Conservation (phyloP, 2,888 invertebrate genomes). For the Leptinotarsa rubiginosa region DNA sequence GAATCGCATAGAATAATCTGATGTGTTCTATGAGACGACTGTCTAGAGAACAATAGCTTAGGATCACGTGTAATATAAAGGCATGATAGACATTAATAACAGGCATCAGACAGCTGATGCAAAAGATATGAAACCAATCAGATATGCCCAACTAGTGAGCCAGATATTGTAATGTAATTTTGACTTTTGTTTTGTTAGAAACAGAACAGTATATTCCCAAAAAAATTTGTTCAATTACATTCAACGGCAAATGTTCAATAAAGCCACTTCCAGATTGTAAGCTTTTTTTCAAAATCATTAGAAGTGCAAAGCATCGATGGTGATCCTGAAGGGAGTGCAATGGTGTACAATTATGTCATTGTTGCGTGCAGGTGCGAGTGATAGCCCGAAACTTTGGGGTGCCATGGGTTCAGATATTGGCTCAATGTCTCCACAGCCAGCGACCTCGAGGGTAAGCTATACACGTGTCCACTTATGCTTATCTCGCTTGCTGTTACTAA, state of each 20-base stretch:
- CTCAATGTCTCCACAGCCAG: slow-evolving; percentile 69
- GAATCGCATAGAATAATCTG: not conserved
- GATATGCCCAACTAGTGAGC: too few species aligned
- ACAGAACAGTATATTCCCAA: too few species aligned
- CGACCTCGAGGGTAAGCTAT: slow-evolving; percentile 74
- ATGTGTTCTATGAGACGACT: not conserved
- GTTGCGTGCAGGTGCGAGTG: slow-evolving; percentile 69
- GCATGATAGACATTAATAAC: too few species aligned
- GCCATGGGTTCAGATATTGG: slow-evolving; percentile 69
- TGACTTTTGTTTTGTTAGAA: too few species aligned
- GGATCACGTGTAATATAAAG: too few species aligned
- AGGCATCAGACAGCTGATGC: too few species aligned
- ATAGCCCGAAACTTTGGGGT: slow-evolving; percentile 70
- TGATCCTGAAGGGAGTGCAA: slow-evolving; percentile 58
- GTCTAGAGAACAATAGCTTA: not conserved
- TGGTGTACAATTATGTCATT: slow-evolving; percentile 58
- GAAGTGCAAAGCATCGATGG: slow-evolving; percentile 44
- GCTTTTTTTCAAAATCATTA: too few species aligned
- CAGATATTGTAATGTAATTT: too few species aligned
- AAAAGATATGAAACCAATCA: too few species aligned
- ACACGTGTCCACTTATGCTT: slow-evolving; percentile 59
- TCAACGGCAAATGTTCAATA: too few species aligned
- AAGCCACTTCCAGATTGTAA: too few species aligned
- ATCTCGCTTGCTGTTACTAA: slow-evolving; percentile 59
- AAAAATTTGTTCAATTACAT: too few species aligned